Base-by-base conservation (phyloP, 2,888 invertebrate genomes). In the Criorhina ranunculi region DNA sequence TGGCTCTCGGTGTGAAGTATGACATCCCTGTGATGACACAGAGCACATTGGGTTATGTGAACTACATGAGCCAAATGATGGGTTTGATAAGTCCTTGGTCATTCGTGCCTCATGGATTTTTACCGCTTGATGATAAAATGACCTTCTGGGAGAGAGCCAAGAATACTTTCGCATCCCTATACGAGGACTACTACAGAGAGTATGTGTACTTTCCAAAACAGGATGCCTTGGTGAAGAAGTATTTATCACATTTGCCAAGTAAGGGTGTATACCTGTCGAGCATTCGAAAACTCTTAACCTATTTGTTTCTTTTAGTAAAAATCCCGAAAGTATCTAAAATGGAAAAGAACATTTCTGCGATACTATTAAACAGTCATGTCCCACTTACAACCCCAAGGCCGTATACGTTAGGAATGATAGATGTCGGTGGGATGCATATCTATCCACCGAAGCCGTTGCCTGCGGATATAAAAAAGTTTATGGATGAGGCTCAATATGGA, bases 341-440 rank as follows among this genome's bases (percentile, higher is more conserved):
- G 87, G 92, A 93, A 79, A 91, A 89, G 42, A 92, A 91, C 62
- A 89, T 93, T 11, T 92, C 93, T 0, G 87, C 93, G 4, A 90
- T 93, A 35, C 86, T 94, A 55, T 87, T 92, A 0, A 94, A 94
- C 88, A 92, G 92, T 59, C 92, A 93, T 89, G 90, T 91, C 37
- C 91, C 92, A 3, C 86, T 93, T 37, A 91, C 92, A 35, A 91
- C 92, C 2, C 88, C 92, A 5, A 90, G 92, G 55, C 93, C 93
- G 6, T 88, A 90, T 0, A 90, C 92, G 1, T 90, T 92, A 0
- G 91, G 91, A 2, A 90, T 93, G 85, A 89, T 94, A 8, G 91
- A 93, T 57, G 92, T 94, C 6, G 94, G 93, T 9, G 94, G 94
- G 35, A 89, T 94, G 69, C 94, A 94, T 79, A 91, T 94, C 42